A percentile compares a stretch with the other conserved stretches of the same genome.
phyloP scores from a whole-genome alignment of 35 echinoderm and acorn worm genomes.

The Heliocidaris erythrogramma region DNA sequence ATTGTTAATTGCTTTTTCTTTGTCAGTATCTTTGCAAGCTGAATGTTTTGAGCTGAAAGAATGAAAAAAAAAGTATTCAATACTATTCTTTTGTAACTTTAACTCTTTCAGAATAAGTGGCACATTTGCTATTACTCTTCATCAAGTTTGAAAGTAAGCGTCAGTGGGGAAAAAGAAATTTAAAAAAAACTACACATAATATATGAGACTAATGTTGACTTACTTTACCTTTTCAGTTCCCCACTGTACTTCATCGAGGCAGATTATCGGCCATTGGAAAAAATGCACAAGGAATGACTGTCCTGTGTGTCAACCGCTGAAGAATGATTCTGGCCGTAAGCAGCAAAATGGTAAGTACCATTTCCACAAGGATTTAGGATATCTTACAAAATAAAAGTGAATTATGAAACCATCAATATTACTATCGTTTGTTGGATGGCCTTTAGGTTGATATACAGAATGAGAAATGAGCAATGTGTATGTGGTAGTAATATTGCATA shows the following conservation, averaged over 20 bases:
- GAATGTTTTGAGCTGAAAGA: no score
- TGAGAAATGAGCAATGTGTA: no score
- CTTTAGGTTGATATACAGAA: no score
- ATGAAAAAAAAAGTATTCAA: no score
- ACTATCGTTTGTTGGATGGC: no score
- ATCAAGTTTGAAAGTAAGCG: background rate
- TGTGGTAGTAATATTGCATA: no score
- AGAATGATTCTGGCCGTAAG: conserved; percentile 94
- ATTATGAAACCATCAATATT: background rate
- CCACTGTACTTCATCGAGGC: conserved; percentile 96
- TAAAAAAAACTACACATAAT: background rate
- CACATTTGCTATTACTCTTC: background rate
- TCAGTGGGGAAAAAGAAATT: no score
- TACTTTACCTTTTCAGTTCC: conserved; percentile 74
- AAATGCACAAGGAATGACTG: conserved; percentile 97
- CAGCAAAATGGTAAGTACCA: conserved; percentile 66
- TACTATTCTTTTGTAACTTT: no score
- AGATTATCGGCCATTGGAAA: conserved; percentile 99
- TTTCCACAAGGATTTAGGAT: background rate
- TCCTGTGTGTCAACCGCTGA: conserved; percentile 97
- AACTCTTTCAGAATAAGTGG: no score
- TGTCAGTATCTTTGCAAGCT: no score
- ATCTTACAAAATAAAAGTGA: background rate
- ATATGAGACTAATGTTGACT: background rate
- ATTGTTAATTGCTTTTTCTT: no score